These are phyloP conservation scores for Spilarctia lutea DNA, from an alignment of 2,888 invertebrate genomes.

Conservation along the genomic window DNA sequence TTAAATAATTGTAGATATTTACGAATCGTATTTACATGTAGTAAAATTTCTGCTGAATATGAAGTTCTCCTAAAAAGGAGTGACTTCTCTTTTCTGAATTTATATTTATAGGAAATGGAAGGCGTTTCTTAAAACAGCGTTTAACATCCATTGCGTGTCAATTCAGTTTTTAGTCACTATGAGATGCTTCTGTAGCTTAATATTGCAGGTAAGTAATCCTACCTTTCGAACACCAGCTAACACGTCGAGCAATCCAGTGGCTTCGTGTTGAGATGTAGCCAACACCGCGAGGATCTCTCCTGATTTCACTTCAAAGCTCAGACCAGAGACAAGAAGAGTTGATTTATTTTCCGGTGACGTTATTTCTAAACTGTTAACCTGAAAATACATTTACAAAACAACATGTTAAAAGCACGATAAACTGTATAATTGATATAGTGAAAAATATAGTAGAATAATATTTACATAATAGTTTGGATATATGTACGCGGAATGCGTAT, in stretches of 20 bases:
- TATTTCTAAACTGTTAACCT: slow-evolving; percentile 89
- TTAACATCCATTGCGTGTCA: no score
- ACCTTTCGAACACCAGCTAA: slow-evolving; percentile 91
- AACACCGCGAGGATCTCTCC: slow-evolving; percentile 96
- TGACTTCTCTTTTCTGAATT: not conserved
- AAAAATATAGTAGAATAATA: slow-evolving; percentile 23
- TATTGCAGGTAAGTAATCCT: slow-evolving; percentile 2
- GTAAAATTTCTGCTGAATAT: not conserved
- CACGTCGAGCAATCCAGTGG: slow-evolving; percentile 94
- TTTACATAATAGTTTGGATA: slow-evolving; percentile 89
- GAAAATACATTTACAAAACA: slow-evolving; percentile 36
- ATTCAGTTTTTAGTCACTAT: not conserved
- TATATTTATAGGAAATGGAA: no score
- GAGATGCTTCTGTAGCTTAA: not conserved
- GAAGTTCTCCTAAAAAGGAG: not conserved
- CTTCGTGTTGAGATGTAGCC: slow-evolving; percentile 95
- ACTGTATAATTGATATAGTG: no score
- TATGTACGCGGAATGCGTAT: slow-evolving; percentile 82
- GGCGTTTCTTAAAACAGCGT: no score
- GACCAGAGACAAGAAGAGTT: slow-evolving; percentile 89
- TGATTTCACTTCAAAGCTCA: slow-evolving; percentile 95
- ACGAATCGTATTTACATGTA: not conserved
- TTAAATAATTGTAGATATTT: not conserved
- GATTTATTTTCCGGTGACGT: slow-evolving; percentile 85
- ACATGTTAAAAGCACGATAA: not conserved